phyloP scores from a whole-genome alignment of 2,888 invertebrate genomes.

The Drosophila suboccidentalis region DNA sequence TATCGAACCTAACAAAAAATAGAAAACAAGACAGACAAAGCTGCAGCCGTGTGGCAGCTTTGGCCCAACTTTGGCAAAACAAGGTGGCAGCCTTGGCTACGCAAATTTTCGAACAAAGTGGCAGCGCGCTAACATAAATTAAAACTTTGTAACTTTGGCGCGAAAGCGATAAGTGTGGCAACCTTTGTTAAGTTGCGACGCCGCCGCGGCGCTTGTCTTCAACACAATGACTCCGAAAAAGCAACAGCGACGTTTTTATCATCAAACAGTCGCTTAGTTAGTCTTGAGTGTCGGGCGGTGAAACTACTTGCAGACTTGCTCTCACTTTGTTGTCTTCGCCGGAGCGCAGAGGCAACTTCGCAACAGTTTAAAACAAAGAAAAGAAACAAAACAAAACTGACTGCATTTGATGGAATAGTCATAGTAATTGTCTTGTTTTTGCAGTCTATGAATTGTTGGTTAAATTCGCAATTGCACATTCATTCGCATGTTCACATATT shows the following conservation, averaged over 20 bases:
- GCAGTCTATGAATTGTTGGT: constrained; percentile 7
- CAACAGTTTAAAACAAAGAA: constrained; percentile 13
- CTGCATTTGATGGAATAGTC: constrained; percentile 15
- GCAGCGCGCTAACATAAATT: background rate
- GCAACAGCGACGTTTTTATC: constrained; percentile 45
- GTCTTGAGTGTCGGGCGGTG: constrained; percentile 63
- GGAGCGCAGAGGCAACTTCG: constrained; percentile 5
- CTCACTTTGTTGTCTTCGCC: constrained; percentile 26
- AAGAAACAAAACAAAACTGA: constrained; percentile 19
- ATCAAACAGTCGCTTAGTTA: constrained; percentile 65
- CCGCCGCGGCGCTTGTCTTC: constrained; percentile 24
- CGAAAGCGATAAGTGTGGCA: background rate
- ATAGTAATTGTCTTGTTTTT: constrained; percentile 24
- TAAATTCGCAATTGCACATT: constrained; percentile 15
- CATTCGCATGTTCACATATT: constrained; percentile 12
- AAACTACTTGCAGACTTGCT: constrained; percentile 59
- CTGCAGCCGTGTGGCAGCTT: no score
- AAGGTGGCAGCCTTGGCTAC: no score
- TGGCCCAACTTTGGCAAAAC: no score
- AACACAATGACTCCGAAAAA: constrained; percentile 49
- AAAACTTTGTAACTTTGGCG: background rate
- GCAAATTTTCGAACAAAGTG: background rate
- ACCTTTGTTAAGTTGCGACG: background rate
- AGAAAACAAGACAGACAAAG: no score
- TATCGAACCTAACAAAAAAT: no score